Evolutionary conservation across 1,140 invertebrate genomes (phyloP), one percentile per base, ranked within the genome.

Genomic region (Drosophila rhopaloa): DNA sequence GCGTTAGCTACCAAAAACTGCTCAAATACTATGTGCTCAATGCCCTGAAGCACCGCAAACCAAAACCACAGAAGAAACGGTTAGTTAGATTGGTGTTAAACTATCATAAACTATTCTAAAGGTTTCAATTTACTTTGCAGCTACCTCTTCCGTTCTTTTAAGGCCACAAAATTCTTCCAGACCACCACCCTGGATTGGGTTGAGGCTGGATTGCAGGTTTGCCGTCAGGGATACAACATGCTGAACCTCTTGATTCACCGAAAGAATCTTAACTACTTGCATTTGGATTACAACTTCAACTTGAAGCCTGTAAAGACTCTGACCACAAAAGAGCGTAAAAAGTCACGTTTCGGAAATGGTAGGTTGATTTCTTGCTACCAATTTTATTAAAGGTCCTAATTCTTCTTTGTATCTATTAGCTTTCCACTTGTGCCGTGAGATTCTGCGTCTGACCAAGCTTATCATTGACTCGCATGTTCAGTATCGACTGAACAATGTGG

Each of bases 241-340:
- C 93, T 99, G 9, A 99, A 99, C 93, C 94, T 99, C 41, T 94
- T 99, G 48, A 99, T 99, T 91, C 99, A 99, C 93, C 96, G 99
- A 51, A 99, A 99, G 93, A 99, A 99, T 93, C 95, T 99, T 8
- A 99, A 99, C 92, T 99, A 99, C 92, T 95, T 99, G 32, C 99
- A 99, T 95, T 95, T 99, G 92, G 99, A 99, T 94, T 99, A 99
- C 92, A 99, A 99, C 93, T 99, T 99, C 91, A 99, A 99, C 93
- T 94, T 99, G 91, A 99, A 99, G 93, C 99, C 99, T 0, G 99
- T 99, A 0, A 99, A 99, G 93, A 99, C 99, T 0, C 94, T 99
- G 37, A 99, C 99, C 0, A 99, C 99, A 0, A 99, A 99, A 91
- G 99, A 99, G 92, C 95, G 99, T 93, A 99, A 99, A 93, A 99